Evolutionary conservation across 1,140 invertebrate species (phyloP).

Genomic region (Pseudomyrmex flavicornis): DNA sequence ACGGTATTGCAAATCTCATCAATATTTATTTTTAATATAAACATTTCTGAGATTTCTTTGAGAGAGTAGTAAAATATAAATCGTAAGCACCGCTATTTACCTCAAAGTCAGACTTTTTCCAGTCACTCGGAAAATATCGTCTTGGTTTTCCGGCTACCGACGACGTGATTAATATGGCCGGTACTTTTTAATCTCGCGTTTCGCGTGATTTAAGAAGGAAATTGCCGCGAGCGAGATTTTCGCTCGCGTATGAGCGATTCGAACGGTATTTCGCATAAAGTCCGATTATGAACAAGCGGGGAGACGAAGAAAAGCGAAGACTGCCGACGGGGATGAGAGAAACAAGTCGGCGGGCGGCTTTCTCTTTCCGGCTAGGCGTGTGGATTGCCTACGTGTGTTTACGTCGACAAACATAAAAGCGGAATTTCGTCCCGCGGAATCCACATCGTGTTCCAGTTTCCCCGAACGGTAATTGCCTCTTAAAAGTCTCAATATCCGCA

Average conservation of each 20-base stretch:
- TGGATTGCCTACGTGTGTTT: conserved; percentile 15
- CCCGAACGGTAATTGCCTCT: conserved; percentile 34
- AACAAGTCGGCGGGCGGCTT: not conserved
- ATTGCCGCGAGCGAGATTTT: conserved; percentile 1
- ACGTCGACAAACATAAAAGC: conserved; percentile 24
- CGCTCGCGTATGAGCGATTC: conserved; percentile 2
- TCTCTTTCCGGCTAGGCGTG: not conserved
- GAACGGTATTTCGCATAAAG: conserved; percentile 28
- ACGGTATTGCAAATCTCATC: too few species aligned
- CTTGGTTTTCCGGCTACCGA: not conserved
- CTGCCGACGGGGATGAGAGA: not conserved
- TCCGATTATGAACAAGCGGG: conserved; percentile 4
- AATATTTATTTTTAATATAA: too few species aligned
- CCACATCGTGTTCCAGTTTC: not conserved
- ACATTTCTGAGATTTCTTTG: too few species aligned
- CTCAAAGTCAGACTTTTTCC: not conserved
- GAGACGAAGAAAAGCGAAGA: not conserved
- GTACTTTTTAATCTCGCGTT: conserved; percentile 44
- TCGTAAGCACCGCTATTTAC: too few species aligned
- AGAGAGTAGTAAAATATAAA: too few species aligned
- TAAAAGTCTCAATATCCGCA: conserved; percentile 46
- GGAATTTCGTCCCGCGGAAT: not conserved
- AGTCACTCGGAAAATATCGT: not conserved
- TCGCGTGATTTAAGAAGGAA: conserved; percentile 18
- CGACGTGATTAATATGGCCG: conserved; percentile 29